Conservation (phyloP, 2,888 invertebrate genomes). For the Amphipyra tragopoginis region DNA sequence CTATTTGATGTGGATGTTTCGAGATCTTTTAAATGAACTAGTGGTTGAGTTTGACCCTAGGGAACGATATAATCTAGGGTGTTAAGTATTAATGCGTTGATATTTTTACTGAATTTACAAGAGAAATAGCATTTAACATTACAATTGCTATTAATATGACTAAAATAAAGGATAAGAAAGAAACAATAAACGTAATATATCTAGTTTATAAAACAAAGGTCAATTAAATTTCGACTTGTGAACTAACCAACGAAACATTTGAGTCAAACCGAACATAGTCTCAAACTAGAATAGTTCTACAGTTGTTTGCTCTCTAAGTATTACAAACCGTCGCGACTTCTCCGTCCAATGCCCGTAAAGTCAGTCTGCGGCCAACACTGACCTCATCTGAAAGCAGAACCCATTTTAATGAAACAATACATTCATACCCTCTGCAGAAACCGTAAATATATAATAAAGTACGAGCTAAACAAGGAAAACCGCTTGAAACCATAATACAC, state of each 20-base stretch:
- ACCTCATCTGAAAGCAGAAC: conserved; percentile 19
- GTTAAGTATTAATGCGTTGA: no score
- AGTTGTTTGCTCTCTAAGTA: conserved; percentile 16
- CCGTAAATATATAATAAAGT: conserved; percentile 39
- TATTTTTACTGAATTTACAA: no score
- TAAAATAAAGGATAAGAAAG: not conserved
- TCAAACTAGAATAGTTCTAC: conserved; percentile 6
- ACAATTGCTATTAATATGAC: not conserved
- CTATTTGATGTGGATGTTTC: conserved; percentile 8
- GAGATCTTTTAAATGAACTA: conserved; percentile 4
- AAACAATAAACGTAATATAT: no score
- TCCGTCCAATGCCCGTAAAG: conserved; percentile 3
- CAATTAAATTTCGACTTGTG: not conserved
- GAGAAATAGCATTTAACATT: no score
- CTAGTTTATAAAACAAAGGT: not conserved
- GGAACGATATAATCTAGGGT: not conserved
- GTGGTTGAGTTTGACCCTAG: not conserved
- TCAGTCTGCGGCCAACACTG: conserved; percentile 1
- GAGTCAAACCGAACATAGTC: not conserved
- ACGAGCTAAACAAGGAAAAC: conserved; percentile 38
- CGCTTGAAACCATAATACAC: conserved; percentile 17
- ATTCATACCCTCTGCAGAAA: conserved; percentile 23
- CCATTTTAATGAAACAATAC: conserved; percentile 30
- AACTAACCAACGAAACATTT: conserved; percentile 8
- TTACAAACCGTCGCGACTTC: conserved; percentile 14